These are phyloP conservation scores for Falco concolor DNA, from an alignment of 2,797 vertebrate genomes.

Conservation along the genomic window DNA sequence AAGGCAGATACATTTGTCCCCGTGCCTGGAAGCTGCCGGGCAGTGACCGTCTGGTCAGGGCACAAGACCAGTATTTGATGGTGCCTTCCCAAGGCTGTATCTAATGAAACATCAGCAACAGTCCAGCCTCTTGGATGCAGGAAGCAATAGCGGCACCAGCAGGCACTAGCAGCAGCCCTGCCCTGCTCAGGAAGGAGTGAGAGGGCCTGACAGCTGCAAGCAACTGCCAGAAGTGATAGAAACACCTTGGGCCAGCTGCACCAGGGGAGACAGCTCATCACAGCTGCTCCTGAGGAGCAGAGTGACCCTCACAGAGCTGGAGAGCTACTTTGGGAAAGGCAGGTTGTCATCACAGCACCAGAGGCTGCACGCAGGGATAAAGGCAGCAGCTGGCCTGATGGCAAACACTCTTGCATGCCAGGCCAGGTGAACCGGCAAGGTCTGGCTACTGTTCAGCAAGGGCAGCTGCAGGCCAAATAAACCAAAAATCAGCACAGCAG, in stretches of 20 bases:
- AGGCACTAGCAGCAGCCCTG: background rate
- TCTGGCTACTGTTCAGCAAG: background rate
- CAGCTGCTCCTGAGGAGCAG: background rate
- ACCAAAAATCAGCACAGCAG: background rate
- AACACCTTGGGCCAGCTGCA: background rate
- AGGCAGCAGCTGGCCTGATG: background rate
- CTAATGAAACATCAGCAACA: background rate
- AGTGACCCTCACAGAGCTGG: background rate
- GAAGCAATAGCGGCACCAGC: background rate
- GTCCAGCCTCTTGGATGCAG: background rate
- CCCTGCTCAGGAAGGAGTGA: background rate
- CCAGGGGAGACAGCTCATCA: background rate
- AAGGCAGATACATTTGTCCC: background rate
- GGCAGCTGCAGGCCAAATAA: background rate
- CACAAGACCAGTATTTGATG: background rate
- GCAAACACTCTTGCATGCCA: fast-evolving
- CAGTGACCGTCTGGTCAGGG: background rate
- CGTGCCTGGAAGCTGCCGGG: background rate
- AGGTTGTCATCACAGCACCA: background rate
- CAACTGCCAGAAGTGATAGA: background rate
- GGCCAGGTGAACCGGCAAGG: background rate
- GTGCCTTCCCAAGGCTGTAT: background rate
- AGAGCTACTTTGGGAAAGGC: background rate
- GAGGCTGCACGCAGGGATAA: background rate
- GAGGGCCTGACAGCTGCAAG: background rate